Evolutionary conservation across 2,113 vertebrate species (phyloP).

Genomic region (Scortum barcoo): DNA sequence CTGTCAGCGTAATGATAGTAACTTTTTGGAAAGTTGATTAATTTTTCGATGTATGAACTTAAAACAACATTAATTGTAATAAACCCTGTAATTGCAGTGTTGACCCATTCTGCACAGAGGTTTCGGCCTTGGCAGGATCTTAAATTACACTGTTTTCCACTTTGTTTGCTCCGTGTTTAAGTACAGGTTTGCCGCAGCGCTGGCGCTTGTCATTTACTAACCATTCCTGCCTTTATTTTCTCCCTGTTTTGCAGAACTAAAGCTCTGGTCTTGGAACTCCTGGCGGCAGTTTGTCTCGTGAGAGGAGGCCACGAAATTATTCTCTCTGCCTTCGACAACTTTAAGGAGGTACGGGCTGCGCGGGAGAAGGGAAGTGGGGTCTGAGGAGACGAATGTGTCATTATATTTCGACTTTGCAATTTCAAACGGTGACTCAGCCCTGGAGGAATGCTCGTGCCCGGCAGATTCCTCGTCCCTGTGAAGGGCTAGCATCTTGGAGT

Average conservation of each 20-base stretch:
- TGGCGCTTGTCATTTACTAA: slow-evolving; percentile 44
- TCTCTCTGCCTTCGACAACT: slow-evolving; percentile 97
- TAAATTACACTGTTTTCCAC: neutral
- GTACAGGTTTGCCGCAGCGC: slow-evolving; percentile 14
- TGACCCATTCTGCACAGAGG: neutral
- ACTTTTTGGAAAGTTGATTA: neutral
- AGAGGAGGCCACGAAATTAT: slow-evolving; percentile 98
- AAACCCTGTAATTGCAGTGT: neutral
- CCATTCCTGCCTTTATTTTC: slow-evolving; percentile 30
- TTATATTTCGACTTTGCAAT: slow-evolving; percentile 54
- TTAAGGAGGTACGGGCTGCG: slow-evolving; percentile 92
- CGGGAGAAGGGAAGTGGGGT: slow-evolving; percentile 13
- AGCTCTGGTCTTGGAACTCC: slow-evolving; percentile 95
- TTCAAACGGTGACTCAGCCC: slow-evolving; percentile 64
- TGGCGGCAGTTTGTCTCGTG: slow-evolving; percentile 97
- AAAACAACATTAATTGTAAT: neutral
- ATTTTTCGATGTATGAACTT: neutral
- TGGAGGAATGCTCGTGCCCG: slow-evolving; percentile 55
- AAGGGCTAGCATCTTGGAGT: slow-evolving; percentile 44
- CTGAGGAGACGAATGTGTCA: slow-evolving; percentile 45
- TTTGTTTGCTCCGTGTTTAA: slow-evolving; percentile 17
- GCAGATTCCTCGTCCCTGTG: slow-evolving; percentile 39
- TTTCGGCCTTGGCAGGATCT: slow-evolving; percentile 10
- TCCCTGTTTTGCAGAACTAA: slow-evolving; percentile 89
- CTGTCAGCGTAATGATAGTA: neutral